Conservation (phyloP, 2,113 vertebrate species). For the Stercorarius parasiticus region DNA sequence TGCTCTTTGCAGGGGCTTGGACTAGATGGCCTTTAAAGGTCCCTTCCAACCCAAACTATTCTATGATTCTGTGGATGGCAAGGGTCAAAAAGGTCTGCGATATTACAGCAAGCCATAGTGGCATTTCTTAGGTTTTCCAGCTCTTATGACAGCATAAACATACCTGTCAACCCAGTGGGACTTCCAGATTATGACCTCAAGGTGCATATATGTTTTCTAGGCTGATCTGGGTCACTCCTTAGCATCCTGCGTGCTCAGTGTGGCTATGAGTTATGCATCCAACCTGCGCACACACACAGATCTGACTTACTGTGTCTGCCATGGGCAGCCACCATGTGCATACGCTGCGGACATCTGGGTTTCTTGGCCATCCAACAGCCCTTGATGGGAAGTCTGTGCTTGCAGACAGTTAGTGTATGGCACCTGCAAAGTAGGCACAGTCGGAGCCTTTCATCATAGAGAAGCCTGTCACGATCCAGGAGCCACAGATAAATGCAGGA, state of each 20-base stretch:
- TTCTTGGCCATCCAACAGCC: slow-evolving; percentile 10
- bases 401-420: not conserved
- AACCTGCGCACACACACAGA: not conserved
- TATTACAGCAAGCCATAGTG: not conserved
- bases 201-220: not conserved
- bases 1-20: not conserved
- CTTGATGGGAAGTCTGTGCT: not conserved
- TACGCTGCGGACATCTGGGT: not conserved
- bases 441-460: not conserved
- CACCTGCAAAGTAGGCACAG: slow-evolving; percentile 16
- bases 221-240: not conserved
- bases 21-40: not conserved
- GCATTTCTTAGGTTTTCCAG: not conserved
- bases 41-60: not conserved
- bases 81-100: not conserved
- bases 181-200: not conserved
- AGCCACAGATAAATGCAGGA: not conserved
- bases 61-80: not conserved
- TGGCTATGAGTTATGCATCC: not conserved
- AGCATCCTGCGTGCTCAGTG: accelerated
- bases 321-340: not conserved
- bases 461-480: not conserved
- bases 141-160: not conserved
- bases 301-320: not conserved
- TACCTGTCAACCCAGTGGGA: not conserved